These are phyloP conservation scores for Prinia subflava DNA, from an alignment of 2,113 vertebrate species.

Conservation along the genomic window DNA sequence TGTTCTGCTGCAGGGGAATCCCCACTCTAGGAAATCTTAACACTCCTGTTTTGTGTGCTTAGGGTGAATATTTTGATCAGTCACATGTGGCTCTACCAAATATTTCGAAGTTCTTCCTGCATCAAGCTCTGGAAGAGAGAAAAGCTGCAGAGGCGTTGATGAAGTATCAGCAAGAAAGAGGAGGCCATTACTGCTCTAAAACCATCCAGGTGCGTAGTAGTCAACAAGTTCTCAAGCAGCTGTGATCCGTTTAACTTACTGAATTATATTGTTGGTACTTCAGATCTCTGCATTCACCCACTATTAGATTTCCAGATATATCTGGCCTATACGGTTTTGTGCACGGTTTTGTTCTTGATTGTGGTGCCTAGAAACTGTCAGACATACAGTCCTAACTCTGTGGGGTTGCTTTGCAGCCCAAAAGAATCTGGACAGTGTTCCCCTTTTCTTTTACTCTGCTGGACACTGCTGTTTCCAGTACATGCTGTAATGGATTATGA, in stretches of 20 bases:
- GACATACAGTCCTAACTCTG: not conserved
- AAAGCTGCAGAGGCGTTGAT: conserved; percentile 68
- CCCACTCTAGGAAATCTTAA: not conserved
- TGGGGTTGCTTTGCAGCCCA: not conserved
- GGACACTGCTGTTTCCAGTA: not conserved
- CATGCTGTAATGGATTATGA: not conserved
- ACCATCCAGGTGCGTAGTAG: conserved; percentile 66
- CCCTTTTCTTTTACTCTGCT: not conserved
- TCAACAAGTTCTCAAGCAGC: not conserved
- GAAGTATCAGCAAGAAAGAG: conserved; percentile 74
- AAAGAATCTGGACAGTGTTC: not conserved
- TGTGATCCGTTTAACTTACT: not conserved
- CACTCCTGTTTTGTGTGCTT: not conserved
- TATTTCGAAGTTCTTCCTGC: conserved; percentile 73
- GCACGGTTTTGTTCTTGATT: not conserved
- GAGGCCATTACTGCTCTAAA: conserved; percentile 75
- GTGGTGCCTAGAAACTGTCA: not conserved
- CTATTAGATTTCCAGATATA: not conserved
- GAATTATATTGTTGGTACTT: not conserved
- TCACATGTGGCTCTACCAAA: conserved; percentile 72
- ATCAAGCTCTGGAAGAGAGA: conserved; percentile 69
- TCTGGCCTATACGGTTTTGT: not conserved
- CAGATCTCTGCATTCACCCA: not conserved
- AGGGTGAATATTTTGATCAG: conserved; percentile 78
- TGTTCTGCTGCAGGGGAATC: not conserved